Evolutionary conservation across 2,113 vertebrate species (phyloP), one percentile per base, ranked within the genome.

Genomic region (Mirza zaza): DNA sequence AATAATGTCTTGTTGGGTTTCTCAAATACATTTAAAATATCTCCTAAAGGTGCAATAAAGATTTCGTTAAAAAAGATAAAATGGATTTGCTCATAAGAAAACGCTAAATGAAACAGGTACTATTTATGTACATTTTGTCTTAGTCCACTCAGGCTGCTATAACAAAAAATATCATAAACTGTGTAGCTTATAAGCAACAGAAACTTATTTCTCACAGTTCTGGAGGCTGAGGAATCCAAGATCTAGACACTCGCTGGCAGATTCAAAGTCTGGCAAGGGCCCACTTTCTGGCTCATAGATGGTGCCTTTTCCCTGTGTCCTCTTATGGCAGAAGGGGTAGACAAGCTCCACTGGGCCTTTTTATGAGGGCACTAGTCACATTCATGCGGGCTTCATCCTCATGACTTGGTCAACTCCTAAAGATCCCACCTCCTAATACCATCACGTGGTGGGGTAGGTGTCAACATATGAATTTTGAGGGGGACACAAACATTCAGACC

Each of bases 231-330:
- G 13, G 48, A 70, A 18, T 68, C 18, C 8, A 18, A 48, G 48
- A 70, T 36, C 17, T 32, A 63, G 13, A 5, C 8, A 5, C 11
- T 25, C 8, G 0, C 11, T 32, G n/a, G 36, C 70, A n/a, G 15
- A 39, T 21, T 10, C 39, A 27, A 23, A 59, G 52, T n/a, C 71
- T 27, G 32, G 13, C 55, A 23, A 70, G 52, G 29, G 20, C 36
- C 32, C 13, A 11, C 42, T 27, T 23, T 67, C 20, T n/a, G 29
- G 42, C 39, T 71, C 39, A 3, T 6, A 29, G 48, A 52, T 39
- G 61, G 15, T 5, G 1, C 2, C 9, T 88, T 34, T 32, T 14
- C 5, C 0, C 2, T n/a, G 23, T 71, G 13, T 11, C 8, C 23
- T 29, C 39, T 39, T 18, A 0, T 32, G 36, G 25, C 9, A 6